These are phyloP conservation scores for Xyrauchen texanus DNA, from an alignment of 2,113 vertebrate species.

Conservation along the genomic window DNA sequence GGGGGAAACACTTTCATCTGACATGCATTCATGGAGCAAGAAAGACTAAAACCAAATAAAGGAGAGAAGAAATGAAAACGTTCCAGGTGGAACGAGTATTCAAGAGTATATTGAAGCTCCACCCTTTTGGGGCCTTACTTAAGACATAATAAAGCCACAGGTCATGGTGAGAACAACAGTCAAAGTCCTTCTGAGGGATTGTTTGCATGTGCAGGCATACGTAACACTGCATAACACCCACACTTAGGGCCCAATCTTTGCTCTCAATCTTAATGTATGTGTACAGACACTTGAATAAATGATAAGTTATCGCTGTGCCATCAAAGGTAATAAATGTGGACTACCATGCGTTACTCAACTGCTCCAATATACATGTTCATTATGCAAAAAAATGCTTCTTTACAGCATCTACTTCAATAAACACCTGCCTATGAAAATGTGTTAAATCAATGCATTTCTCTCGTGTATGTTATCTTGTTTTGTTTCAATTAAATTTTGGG, in stretches of 20 bases:
- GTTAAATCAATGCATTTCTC: neutral
- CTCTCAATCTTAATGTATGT: no score
- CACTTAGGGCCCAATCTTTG: no score
- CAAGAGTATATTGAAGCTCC: neutral
- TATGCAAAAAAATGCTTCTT: no score
- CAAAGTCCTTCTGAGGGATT: constrained; percentile 37
- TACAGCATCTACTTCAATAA: no score
- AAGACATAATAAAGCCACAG: neutral
- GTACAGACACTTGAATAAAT: no score
- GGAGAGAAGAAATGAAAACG: neutral
- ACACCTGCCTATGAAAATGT: neutral
- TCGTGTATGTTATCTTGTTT: neutral
- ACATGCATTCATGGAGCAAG: constrained; percentile 50
- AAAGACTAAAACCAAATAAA: neutral
- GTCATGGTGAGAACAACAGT: neutral
- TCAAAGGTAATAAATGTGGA: no score
- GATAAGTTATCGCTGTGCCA: no score
- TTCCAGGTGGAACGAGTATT: neutral
- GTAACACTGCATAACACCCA: neutral
- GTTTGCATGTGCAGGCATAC: neutral
- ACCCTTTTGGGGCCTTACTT: neutral
- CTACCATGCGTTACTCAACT: no score
- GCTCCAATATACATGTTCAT: no score
- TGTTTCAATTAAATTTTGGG: no score
- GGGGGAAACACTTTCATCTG: constrained; percentile 14